Conservation (phyloP, 2,797 vertebrate genomes). For the Malacoctenus gilli region DNA sequence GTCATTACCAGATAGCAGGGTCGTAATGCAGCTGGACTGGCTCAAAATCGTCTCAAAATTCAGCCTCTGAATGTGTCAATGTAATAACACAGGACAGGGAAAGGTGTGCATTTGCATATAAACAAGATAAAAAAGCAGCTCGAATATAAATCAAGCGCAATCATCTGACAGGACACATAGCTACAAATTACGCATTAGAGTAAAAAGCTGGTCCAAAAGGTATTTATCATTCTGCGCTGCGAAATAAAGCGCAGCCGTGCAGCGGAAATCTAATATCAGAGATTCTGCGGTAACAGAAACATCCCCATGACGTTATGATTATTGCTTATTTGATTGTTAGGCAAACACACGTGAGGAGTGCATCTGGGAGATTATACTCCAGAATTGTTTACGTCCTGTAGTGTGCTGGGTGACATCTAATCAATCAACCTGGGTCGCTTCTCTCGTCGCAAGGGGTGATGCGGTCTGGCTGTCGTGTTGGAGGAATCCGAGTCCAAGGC, state of each 20-base stretch:
- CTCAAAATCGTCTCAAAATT: conserved; percentile 28
- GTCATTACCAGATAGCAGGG: conserved; percentile 18
- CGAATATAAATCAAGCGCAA: conserved; percentile 55
- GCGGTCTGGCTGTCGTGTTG: not conserved
- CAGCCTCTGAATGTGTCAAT: conserved; percentile 18
- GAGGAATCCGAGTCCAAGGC: conserved; percentile 13
- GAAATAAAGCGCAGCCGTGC: conserved; percentile 38
- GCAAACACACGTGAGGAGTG: conserved; percentile 11
- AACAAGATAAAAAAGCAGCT: conserved; percentile 38
- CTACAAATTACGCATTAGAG: conserved; percentile 62
- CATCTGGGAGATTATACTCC: conserved; percentile 2
- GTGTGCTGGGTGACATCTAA: not conserved
- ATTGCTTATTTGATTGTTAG: conserved; percentile 11
- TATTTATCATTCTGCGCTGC: conserved; percentile 41
- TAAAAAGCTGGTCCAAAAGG: conserved; percentile 54
- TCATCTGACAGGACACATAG: conserved; percentile 54
- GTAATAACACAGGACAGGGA: conserved; percentile 23
- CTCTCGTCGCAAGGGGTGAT: not conserved
- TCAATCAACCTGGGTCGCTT: conserved; percentile 6
- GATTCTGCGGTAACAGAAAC: conserved; percentile 27
- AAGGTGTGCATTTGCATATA: conserved; percentile 51
- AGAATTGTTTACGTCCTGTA: too few species aligned
- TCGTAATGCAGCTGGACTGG: conserved; percentile 15
- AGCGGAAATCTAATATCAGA: conserved; percentile 29
- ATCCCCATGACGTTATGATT: conserved; percentile 21